These are phyloP conservation scores for Vidua chalybeata DNA, from an alignment of 2,113 vertebrate genomes.

Conservation along the genomic window DNA sequence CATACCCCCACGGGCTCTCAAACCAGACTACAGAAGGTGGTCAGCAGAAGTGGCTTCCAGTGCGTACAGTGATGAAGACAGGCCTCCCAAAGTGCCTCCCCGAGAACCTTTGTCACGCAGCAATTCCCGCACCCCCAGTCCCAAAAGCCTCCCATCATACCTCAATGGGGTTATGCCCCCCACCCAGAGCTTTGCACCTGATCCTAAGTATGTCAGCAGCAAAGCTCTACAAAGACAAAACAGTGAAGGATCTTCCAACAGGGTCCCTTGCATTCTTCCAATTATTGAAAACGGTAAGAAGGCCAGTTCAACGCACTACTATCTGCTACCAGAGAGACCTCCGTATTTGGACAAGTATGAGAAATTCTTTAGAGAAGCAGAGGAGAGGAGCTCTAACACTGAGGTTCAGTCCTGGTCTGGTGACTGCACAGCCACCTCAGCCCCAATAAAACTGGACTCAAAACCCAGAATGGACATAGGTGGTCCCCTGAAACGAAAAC, in stretches of 20 bases:
- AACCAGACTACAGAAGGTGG: conserved; percentile 90
- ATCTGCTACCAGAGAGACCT: conserved; percentile 88
- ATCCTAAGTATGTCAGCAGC: conserved; percentile 92
- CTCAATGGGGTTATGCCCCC: conserved; percentile 94
- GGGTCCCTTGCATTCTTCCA: conserved; percentile 89
- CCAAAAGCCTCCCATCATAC: conserved; percentile 92
- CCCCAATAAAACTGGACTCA: conserved; percentile 56
- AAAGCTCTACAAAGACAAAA: conserved; percentile 90
- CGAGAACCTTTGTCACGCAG: conserved; percentile 85
- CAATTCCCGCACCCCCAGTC: conserved; percentile 89
- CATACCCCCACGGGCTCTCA: conserved; percentile 87
- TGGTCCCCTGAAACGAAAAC: conserved; percentile 69
- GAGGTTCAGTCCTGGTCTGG: conserved; percentile 43
- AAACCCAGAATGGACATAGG: conserved; percentile 63
- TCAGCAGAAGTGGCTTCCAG: conserved; percentile 92
- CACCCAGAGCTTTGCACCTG: conserved; percentile 95
- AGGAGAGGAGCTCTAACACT: conserved; percentile 34
- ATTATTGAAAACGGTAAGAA: conserved; percentile 92
- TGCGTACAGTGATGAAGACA: conserved; percentile 89
- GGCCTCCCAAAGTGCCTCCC: conserved; percentile 91
- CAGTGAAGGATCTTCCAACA: conserved; percentile 84
- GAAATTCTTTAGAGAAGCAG: conserved; percentile 83
- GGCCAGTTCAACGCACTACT: conserved; percentile 92
- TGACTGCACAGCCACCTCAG: conserved; percentile 28
- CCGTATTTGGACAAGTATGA: conserved; percentile 84